Evolutionary conservation across 1,140 invertebrate genomes (phyloP).

Genomic region (Branchinecta lynchi): DNA sequence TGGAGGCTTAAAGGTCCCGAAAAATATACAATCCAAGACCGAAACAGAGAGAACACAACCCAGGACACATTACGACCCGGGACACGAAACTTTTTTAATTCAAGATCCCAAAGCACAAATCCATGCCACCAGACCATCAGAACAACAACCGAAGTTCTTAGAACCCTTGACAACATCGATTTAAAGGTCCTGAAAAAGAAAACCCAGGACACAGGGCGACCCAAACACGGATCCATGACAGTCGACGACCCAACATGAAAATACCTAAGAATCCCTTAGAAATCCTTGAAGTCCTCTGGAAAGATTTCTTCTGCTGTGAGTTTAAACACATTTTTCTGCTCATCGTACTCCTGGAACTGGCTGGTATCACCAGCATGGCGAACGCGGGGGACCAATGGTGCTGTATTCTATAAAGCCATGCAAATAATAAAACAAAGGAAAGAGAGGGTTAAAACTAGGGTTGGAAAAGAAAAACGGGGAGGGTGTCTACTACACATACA

Average conservation of each 20-base stretch:
- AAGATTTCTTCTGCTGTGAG: constrained; percentile 34
- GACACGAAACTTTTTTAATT: no score
- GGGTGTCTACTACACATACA: no score
- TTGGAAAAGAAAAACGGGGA: no score
- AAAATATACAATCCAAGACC: no score
- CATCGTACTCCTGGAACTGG: constrained; percentile 43
- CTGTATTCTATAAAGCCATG: constrained; percentile 32
- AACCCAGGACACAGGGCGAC: neutral
- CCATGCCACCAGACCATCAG: neutral
- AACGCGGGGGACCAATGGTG: constrained; percentile 39
- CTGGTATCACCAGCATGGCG: constrained; percentile 38
- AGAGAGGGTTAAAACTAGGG: no score
- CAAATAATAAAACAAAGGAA: constrained; percentile 11
- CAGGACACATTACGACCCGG: no score
- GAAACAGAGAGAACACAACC: no score
- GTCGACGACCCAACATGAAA: neutral
- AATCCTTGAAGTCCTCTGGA: constrained; percentile 41
- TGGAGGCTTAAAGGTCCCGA: no score
- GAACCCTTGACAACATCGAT: neutral
- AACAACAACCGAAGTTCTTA: neutral
- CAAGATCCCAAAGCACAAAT: no score
- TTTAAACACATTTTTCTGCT: constrained; percentile 34
- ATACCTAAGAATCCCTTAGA: constrained; percentile 29
- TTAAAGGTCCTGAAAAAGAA: neutral
- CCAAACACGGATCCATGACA: neutral